Conservation (phyloP, 2,888 invertebrate genomes). For the Cotesia congregata region DNA sequence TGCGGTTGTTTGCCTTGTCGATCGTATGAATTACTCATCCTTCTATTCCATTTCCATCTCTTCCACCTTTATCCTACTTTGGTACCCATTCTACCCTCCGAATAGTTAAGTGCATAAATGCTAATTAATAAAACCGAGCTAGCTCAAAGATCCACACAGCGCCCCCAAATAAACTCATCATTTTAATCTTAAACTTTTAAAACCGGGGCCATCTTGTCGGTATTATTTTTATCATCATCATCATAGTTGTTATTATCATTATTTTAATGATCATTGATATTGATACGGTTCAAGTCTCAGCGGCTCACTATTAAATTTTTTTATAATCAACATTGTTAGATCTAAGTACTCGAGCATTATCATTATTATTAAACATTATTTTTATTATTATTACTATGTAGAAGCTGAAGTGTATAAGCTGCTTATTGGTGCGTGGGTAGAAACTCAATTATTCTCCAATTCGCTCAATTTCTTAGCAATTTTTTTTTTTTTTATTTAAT, state of each 20-base stretch:
- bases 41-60: neutral
- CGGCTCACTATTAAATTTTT: slow-evolving; percentile 11
- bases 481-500: neutral
- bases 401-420: slow-evolving; percentile 60
- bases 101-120: neutral
- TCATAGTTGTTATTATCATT: neutral
- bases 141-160: neutral
- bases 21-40: slow-evolving; percentile 29
- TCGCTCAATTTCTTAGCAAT: slow-evolving; percentile 1
- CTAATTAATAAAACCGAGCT: slow-evolving; percentile 7
- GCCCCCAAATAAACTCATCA: no score
- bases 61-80: neutral
- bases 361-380: slow-evolving; percentile 46
- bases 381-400: neutral
- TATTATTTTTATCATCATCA: neutral
- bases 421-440: slow-evolving; percentile 68
- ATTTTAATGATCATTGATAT: slow-evolving; percentile 10
- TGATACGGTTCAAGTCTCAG: neutral
- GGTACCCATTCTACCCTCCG: neutral
- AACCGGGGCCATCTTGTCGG: no score
- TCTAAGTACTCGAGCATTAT: slow-evolving; percentile 36
- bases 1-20: slow-evolving; percentile 40
- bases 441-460: slow-evolving; percentile 46
- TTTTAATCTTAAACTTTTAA: no score
- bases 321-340: slow-evolving; percentile 22